Evolutionary conservation across 2,797 vertebrate genomes (phyloP).

Genomic region (Acridotheres tristis): DNA sequence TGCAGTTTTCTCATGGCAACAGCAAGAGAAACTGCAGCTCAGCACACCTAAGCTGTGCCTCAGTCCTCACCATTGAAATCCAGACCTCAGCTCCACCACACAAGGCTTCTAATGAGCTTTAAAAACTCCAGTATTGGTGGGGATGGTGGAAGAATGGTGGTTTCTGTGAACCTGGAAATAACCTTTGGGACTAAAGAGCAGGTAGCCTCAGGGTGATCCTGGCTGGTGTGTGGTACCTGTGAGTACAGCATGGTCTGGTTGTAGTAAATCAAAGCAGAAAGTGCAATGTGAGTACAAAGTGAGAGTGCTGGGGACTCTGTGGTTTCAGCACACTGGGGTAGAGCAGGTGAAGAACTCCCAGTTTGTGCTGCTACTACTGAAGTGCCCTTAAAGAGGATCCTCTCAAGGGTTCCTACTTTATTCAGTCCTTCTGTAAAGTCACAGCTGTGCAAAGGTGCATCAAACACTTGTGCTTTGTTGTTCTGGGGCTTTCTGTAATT

Average conservation of each 20-base stretch:
- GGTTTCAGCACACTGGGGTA: neutral
- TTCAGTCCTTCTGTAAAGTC: neutral
- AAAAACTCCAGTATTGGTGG: neutral
- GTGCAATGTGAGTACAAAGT: neutral
- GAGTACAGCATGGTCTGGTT: neutral
- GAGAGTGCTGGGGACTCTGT: neutral
- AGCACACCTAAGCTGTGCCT: neutral
- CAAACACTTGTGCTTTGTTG: neutral
- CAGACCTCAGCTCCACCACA: neutral
- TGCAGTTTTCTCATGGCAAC: neutral
- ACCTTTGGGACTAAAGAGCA: neutral
- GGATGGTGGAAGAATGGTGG: neutral
- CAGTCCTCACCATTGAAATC: fast-evolving
- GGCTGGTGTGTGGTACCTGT: neutral
- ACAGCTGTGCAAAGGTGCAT: neutral
- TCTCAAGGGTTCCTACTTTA: neutral
- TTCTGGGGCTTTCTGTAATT: neutral
- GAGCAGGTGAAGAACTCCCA: neutral
- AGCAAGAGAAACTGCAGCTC: neutral
- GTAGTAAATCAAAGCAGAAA: neutral
- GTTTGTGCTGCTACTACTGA: neutral
- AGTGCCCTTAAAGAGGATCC: neutral
- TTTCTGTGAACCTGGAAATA: neutral
- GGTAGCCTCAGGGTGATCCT: neutral
- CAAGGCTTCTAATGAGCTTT: neutral